Evolutionary conservation across 2,113 vertebrate species (phyloP), one percentile per base, ranked within the genome.

Genomic region (Crotalus helleri): DNA sequence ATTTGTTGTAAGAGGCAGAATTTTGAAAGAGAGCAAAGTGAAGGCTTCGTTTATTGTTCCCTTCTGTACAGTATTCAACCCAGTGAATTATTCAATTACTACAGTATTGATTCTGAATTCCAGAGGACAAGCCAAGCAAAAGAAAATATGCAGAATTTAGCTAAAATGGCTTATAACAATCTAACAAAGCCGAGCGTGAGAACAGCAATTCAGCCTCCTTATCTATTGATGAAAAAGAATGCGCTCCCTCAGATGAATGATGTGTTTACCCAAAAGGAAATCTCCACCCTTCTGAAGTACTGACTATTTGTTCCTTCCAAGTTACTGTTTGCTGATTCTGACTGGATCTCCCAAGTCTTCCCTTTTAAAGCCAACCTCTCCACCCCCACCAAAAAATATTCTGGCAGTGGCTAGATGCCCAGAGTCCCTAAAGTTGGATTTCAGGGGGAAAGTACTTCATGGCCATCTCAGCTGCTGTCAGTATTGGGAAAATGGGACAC

Each of bases 181-280:
- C 93, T 91, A 88, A 94, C 96, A 93, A 93, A 94, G 95, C 95
- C 94, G 94, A 97, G 92, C 95, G 95, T 96, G 92, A 96, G 96
- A 97, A 97, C 95, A 91, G 93, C 95, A 96, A 93, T 95, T 94
- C 87, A 44, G 96, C 95, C 95, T 94, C 97, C 98, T 98, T 98
- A 99, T 99, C 98, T 98, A 98, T 97, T 95, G 97, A 98, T 98
- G 98, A 98, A 98, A 98, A 99, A 99, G 98, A 98, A 98, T 98
- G 98, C 97, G 97, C 98, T 98, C 98, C 97, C 97, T 97, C 97
- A 98, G 98, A 98, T 98, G 98, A 98, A 98, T 98, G 98, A 98
- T 98, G 98, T 99, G 98, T 99, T 99, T 99, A 98, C 98, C 98
- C 98, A 26, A 99, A 98, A 99, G 98, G 98, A 99, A 99, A 98